These are phyloP conservation scores for Lindbergichthys nudifrons DNA, from an alignment of 2,797 vertebrate genomes.

Conservation along the genomic window DNA sequence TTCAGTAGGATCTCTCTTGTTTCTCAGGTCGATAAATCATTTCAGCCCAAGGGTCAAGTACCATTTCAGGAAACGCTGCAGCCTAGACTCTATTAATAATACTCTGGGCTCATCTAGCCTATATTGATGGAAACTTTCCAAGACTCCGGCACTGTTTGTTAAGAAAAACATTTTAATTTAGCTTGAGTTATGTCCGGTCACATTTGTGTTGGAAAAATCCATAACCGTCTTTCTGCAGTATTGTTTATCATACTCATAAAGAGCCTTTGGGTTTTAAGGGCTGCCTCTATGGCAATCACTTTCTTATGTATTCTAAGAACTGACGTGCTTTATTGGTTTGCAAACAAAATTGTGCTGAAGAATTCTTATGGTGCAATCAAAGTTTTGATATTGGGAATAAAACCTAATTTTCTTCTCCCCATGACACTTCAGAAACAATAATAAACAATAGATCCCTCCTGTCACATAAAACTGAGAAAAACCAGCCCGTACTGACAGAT, in stretches of 20 bases:
- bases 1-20: neutral
- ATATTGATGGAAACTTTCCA: constrained; percentile 6
- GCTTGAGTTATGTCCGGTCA: neutral
- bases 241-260: neutral
- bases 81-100: no score
- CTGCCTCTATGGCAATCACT: neutral
- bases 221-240: neutral
- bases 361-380: constrained; percentile 15
- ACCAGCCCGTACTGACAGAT: constrained; percentile 35
- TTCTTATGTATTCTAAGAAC: constrained; percentile 1
- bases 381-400: constrained; percentile 10
- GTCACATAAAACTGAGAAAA: constrained; percentile 15
- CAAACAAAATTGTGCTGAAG: constrained; percentile 14
- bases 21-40: neutral
- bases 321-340: constrained; percentile 3
- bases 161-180: neutral
- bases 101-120: no score
- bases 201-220: neutral
- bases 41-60: constrained; percentile 4
- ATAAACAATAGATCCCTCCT: constrained; percentile 29
- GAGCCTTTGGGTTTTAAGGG: neutral
- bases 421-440: constrained; percentile 6
- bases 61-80: neutral
- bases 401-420: constrained; percentile 5
- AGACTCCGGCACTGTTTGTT: constrained; percentile 3